Evolutionary conservation across 2,113 vertebrate species (phyloP), one percentile per base, ranked within the genome.

Genomic region (Maccullochella peelii): DNA sequence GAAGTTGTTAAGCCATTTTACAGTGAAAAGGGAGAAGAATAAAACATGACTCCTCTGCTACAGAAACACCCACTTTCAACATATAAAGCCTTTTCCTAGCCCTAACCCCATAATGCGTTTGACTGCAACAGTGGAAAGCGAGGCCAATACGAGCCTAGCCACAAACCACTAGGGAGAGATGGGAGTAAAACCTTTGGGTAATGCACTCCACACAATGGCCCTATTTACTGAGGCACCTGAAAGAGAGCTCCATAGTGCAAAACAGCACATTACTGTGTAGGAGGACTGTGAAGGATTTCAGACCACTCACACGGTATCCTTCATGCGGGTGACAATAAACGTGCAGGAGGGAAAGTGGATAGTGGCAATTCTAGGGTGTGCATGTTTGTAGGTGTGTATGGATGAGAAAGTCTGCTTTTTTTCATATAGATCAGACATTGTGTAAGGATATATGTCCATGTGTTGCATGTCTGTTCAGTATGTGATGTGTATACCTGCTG

Each of bases 141-240:
- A 85, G 77, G 87, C 89, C 76, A 78, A 84, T 84, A 76, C 59
- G 73, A 85, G 59, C 80, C 78, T 73, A n/a, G 86, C 86, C 85
- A 68, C 71, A 86, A 74, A 83, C 79, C 85, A 58, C 82, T 33
- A 15, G 80, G 83, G 73, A 86, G 89, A 86, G 77, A 89, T 89
- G 88, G 84, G 88, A 90, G 80, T 79, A 77, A 91, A 91, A 86
- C 89, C 89, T 85, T 77, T 84, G 85, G 88, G 88, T 91, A 92
- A 91, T 89, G 86, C 91, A 86, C 91, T 92, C 88, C 88, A 86
- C 89, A 92, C 91, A 94, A 92, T 90, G 80, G 90, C 80, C 76
- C 76, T 87, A 90, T 93, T 91, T 89, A 87, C 80, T 42, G 73
- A 91, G 83, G 87, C 80, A 91, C 89, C 85, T 88, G 92, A 92